Base-by-base conservation (phyloP, 2,888 invertebrate genomes). In the Caenorhabditis parvicauda region DNA sequence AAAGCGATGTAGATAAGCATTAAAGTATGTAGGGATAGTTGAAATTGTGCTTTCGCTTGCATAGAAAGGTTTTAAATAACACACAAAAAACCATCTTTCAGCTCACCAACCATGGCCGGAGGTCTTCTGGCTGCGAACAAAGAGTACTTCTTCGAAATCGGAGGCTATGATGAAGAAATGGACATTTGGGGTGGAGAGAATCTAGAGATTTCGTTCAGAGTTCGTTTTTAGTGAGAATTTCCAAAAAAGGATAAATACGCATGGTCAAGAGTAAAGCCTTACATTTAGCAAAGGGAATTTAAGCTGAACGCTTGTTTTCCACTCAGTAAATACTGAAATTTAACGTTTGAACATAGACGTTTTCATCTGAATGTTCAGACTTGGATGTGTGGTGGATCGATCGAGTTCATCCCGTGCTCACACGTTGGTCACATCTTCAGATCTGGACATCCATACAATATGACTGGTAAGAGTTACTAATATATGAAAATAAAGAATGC, bases 121-220 rank as follows among this genome's bases (percentile, higher is more conserved):
- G 96, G 95, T 0, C 83, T 96, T 57, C 92, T 96, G 84, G 96
- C 94, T 0, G 92, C 93, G 50, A 88, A 91, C 74, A 86, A 91
- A 50, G 87, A 89, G 51, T 96, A 91, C 84, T 96, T 93, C 84
- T 96, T 93, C 90, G 90, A 94, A 83, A 84, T 89, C 63, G 77
- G 79, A 3, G 79, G 69, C 25, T 80, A 80, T 63, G 96, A 96
- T 82, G 89, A 90, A 72, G 91, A 89, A 67, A 95, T 96, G 95
- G 91, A 92, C 64, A 91, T 92, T 67, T 92, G 93, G 92, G 93
- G 93, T n/a, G 93, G 93, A 0, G 96, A 96, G 85, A 96, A 96
- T 84, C 86, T 96, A 29, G 95, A 96, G 85, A 92, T 96, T 87
- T 93, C 92, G 19, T 96, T 96, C 82, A 86, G 95, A 81, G 90